These are phyloP conservation scores for Colistium nudipinnis DNA, from an alignment of 2,113 vertebrate genomes.

Conservation along the genomic window DNA sequence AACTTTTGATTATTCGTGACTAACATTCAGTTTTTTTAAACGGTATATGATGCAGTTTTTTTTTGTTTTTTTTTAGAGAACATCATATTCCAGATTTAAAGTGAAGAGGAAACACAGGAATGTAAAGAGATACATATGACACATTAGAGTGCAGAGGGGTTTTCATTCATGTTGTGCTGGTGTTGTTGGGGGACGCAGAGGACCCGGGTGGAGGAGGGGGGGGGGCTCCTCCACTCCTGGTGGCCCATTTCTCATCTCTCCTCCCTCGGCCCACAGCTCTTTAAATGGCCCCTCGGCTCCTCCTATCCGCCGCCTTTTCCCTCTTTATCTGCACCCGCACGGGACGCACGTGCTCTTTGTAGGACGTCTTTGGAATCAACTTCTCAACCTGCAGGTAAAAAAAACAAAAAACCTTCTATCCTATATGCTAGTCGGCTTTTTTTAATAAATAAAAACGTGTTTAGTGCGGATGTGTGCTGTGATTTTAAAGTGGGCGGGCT, in stretches of 20 bases:
- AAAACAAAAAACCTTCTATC: neutral
- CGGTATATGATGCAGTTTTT: no score
- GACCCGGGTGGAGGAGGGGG: conserved; percentile 17
- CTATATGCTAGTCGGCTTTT: neutral
- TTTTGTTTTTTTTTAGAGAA: no score
- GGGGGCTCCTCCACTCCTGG: conserved; percentile 61
- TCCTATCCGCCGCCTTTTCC: conserved; percentile 75
- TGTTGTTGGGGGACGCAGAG: no score
- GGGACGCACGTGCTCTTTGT: conserved; percentile 67
- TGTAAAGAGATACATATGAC: no score
- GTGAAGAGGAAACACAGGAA: no score
- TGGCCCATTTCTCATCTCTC: conserved; percentile 79
- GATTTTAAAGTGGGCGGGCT: conserved; percentile 80
- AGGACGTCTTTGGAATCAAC: conserved; percentile 62
- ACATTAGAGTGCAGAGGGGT: no score
- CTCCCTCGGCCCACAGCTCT: conserved; percentile 77
- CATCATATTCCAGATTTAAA: no score
- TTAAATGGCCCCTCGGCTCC: conserved; percentile 81
- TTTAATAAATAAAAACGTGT: conserved; percentile 19
- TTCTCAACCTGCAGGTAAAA: conserved; percentile 67
- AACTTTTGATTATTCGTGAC: no score
- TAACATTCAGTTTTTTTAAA: no score
- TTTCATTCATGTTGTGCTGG: no score
- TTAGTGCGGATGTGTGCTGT: conserved; percentile 45
- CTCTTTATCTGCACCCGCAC: conserved; percentile 72